Evolutionary conservation across 92 coral and sea anemone genomes (phyloP).

Genomic region (Montipora capitata): DNA sequence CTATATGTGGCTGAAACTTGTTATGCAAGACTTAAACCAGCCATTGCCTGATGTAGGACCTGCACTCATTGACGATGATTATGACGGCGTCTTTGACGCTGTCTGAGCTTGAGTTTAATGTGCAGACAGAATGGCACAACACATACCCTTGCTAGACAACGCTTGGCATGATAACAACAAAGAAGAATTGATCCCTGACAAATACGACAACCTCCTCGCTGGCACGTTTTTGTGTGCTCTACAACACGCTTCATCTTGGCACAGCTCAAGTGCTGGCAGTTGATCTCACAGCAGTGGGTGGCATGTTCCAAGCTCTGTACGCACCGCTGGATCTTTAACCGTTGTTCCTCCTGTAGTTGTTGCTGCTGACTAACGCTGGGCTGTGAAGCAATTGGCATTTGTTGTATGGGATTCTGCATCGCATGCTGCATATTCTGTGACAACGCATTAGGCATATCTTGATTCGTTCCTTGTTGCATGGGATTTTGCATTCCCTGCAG

Average conservation of each 20-base stretch:
- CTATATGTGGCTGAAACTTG: too few species aligned
- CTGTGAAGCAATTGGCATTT: slow-evolving; percentile 80
- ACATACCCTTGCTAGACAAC: slow-evolving; percentile 91
- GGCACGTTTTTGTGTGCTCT: slow-evolving; percentile 98
- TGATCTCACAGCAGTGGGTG: slow-evolving; percentile 87
- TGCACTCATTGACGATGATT: slow-evolving; percentile 84
- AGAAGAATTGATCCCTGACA: slow-evolving; percentile 97
- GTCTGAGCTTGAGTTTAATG: slow-evolving; percentile 93
- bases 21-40: too few species aligned
- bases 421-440: slow-evolving; percentile 74
- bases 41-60: slow-evolving; percentile 77
- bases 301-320: slow-evolving; percentile 97
- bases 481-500: slow-evolving; percentile 88
- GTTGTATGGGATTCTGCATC: too few species aligned
- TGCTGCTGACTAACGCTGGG: slow-evolving; percentile 86
- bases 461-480: slow-evolving; percentile 87
- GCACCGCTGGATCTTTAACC: slow-evolving; percentile 94
- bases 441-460: slow-evolving; percentile 78
- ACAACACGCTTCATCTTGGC: slow-evolving; percentile 98
- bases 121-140: slow-evolving; percentile 98
- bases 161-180: slow-evolving; percentile 98
- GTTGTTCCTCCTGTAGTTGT: slow-evolving; percentile 92
- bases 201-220: slow-evolving; percentile 96
- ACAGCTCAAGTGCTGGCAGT: slow-evolving; percentile 88
- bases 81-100: slow-evolving; percentile 94